Evolutionary conservation across 2,113 vertebrate genomes (phyloP).

Genomic region (Castor canadensis): DNA sequence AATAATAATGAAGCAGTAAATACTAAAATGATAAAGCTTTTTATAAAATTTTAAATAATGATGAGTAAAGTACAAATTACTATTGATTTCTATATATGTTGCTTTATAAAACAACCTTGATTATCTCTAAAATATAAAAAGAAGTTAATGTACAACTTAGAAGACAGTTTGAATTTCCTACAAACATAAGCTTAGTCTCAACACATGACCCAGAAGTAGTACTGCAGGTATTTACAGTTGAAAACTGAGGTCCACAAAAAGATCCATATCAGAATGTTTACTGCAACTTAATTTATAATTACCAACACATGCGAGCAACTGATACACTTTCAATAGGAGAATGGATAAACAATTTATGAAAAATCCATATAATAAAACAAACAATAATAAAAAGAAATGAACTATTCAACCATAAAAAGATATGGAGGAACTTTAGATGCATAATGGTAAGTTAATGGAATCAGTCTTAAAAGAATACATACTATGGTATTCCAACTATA

Average conservation of each 20-base stretch:
- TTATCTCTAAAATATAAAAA: constrained; percentile 8
- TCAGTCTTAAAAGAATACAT: not conserved
- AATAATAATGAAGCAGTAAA: constrained; percentile 15
- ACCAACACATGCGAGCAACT: not conserved
- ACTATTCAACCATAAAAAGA: not conserved
- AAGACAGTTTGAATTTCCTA: not conserved
- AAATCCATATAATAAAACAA: not conserved
- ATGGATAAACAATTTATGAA: not conserved
- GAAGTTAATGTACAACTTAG: not conserved
- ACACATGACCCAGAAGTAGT: not conserved
- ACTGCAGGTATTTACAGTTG: not conserved
- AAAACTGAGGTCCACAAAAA: not conserved
- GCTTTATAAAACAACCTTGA: not conserved
- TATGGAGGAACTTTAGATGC: not conserved
- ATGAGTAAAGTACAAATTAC: constrained; percentile 1
- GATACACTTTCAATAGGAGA: not conserved
- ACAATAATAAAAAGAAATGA: constrained; percentile 40
- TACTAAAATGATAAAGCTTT: not conserved
- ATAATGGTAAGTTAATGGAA: not conserved
- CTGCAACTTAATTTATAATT: not conserved
- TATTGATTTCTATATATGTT: not conserved
- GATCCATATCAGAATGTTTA: not conserved
- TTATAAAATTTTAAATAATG: not conserved
- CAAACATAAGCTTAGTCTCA: not conserved
- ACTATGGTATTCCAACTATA: not conserved